A percentile compares a stretch with the other conserved stretches of the same genome.
phyloP scores from a whole-genome alignment of 2,113 vertebrate genomes.

The Piliocolobus tephrosceles region DNA sequence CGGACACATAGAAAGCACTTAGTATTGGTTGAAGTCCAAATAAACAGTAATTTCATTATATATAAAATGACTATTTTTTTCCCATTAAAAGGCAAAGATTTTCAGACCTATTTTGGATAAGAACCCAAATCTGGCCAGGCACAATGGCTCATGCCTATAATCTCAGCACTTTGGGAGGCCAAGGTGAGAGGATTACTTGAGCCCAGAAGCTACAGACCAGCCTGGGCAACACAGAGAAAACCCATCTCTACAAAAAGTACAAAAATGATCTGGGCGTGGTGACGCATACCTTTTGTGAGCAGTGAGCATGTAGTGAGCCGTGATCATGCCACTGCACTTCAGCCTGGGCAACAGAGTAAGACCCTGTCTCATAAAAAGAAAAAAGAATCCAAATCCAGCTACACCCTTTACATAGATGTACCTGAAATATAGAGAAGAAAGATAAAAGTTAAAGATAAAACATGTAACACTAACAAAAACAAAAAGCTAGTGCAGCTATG shows the following conservation, averaged over 20 bases:
- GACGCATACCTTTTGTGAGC: too few relatives aligned
- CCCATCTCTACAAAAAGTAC: too few relatives aligned
- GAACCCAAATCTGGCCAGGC: not conserved
- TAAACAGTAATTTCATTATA: slow-evolving; percentile 15
- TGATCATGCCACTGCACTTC: too few relatives aligned
- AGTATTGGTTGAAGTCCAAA: slow-evolving; percentile 20
- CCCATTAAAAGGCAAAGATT: not conserved
- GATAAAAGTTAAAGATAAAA: not conserved
- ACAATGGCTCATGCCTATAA: too few relatives aligned
- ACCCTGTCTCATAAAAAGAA: too few relatives aligned
- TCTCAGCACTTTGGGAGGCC: too few relatives aligned
- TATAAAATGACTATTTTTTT: not conserved
- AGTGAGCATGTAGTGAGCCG: too few relatives aligned
- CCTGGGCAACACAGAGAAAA: too few relatives aligned
- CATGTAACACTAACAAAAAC: not conserved
- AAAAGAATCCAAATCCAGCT: not conserved
- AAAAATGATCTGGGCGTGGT: too few relatives aligned
- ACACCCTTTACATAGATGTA: not conserved
- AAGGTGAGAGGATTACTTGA: too few relatives aligned
- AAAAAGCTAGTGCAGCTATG: not conserved
- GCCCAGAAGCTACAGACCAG: too few relatives aligned
- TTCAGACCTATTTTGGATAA: slow-evolving; percentile 19
- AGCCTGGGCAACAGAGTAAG: too few relatives aligned
- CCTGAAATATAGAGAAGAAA: not conserved
- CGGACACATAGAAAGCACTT: not conserved